phyloP scores from a whole-genome alignment of 2,888 invertebrate species.

The Phortica okadai region DNA sequence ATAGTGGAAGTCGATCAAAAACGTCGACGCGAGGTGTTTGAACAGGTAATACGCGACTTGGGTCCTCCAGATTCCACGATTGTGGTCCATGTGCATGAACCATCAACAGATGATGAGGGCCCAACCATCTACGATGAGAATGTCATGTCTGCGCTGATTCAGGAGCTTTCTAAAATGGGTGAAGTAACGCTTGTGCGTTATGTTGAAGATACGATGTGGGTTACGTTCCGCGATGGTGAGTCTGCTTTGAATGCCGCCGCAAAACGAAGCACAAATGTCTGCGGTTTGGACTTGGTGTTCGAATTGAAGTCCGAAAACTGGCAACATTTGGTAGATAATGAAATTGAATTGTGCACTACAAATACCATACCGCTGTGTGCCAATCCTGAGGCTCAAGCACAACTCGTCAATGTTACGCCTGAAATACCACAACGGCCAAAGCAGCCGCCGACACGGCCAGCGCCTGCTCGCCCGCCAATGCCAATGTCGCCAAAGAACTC shows the following conservation, averaged over 20 bases:
- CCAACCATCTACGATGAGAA: slow-evolving; percentile 86
- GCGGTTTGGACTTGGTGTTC: slow-evolving; percentile 83
- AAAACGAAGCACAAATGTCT: slow-evolving; percentile 80
- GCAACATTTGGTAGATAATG: slow-evolving; percentile 87
- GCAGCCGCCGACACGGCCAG: slow-evolving; percentile 78
- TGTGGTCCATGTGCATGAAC: slow-evolving; percentile 81
- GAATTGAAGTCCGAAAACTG: slow-evolving; percentile 90
- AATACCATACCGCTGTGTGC: slow-evolving; percentile 88
- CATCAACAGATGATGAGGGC: slow-evolving; percentile 78
- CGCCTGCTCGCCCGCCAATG: slow-evolving; percentile 78
- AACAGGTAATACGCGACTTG: slow-evolving; percentile 88
- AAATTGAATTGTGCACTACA: slow-evolving; percentile 89
- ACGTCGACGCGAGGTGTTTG: slow-evolving; percentile 83
- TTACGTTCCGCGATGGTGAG: slow-evolving; percentile 94
- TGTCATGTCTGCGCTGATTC: slow-evolving; percentile 86
- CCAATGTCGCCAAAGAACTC: slow-evolving; percentile 78
- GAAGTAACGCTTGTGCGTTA: slow-evolving; percentile 94
- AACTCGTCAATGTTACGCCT: slow-evolving; percentile 76
- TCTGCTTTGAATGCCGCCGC: slow-evolving; percentile 87
- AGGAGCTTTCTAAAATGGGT: slow-evolving; percentile 89
- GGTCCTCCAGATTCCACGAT: slow-evolving; percentile 98
- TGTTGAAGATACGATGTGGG: slow-evolving; percentile 91
- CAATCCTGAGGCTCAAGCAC: slow-evolving; percentile 69
- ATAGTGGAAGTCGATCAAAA: slow-evolving; percentile 87
- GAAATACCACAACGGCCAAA: slow-evolving; percentile 77